Base-by-base conservation (phyloP, 2,888 invertebrate genomes). In the Noctua fimbriata region DNA sequence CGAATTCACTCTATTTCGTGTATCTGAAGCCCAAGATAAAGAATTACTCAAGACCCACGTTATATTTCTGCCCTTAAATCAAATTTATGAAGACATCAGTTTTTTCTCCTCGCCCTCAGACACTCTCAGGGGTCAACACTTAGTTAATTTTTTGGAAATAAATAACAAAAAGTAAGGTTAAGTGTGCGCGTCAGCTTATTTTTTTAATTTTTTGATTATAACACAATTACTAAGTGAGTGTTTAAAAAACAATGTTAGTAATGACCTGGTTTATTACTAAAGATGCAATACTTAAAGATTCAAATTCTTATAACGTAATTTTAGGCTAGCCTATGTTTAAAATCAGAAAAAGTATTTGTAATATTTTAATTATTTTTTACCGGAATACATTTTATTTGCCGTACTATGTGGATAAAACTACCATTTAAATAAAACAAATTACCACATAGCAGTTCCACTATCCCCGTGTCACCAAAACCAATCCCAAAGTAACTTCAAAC, bases 11-110 rank as follows among this genome's bases (percentile, higher is more conserved):
- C 79, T 75, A 66, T 82, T 81, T 84, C 74, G 60, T 79, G 81
- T 84, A 77, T 81, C 81, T 78, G 77, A 76, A 73, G 85, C 82
- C 47, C 77, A 79, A 82, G 79, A 81, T 87, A 85, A 88, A 85
- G 82, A 86, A 87, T 86, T 78, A 84, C 82, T 78, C 79, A 63
- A 84, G 82, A 83, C 84, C 83, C 86, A 79, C 77, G 82, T 88
- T 87, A 88, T 85, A 86, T 90, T 90, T 90, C 78, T 85, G 63
- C 83, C 81, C 82, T 84, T 87, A 89, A 90, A 90, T 90, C 88
- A 89, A 89, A 90, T 90, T 90, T 89, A 88, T 84, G 88, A 87
- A 87, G 87, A 89, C 85, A 86, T 79, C 80, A 88, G 89, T 82
- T 89, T 90, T 89, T 86, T 86, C 55, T 67, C 67, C 60, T 85